These are phyloP conservation scores for Galleria mellonella DNA, from an alignment of 1,140 invertebrate genomes.

Conservation along the genomic window DNA sequence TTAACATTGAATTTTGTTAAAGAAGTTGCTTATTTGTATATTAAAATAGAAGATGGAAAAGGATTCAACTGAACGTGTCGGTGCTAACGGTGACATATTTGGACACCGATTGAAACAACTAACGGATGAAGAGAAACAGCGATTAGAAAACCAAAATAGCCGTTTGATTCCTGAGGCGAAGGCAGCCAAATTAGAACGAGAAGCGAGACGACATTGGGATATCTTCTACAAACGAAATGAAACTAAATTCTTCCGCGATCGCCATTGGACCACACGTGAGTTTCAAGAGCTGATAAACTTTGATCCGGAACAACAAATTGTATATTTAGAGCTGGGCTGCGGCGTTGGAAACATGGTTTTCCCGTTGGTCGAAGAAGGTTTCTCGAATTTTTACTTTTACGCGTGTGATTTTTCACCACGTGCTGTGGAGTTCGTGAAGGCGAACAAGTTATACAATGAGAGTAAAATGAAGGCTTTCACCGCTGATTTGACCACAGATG, in stretches of 20 bases:
- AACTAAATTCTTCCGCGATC: constrained; percentile 95
- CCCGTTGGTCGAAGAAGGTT: constrained; percentile 89
- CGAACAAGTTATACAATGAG: constrained; percentile 77
- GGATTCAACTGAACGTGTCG: constrained; percentile 33
- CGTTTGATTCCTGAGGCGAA: constrained; percentile 80
- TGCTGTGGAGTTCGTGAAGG: constrained; percentile 91
- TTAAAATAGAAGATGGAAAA: constrained; percentile 34
- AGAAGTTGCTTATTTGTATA: background rate
- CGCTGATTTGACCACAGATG: constrained; percentile 79
- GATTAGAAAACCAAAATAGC: constrained; percentile 80
- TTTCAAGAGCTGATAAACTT: constrained; percentile 86
- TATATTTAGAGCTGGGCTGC: constrained; percentile 93
- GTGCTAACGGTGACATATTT: constrained; percentile 38
- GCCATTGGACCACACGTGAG: constrained; percentile 97
- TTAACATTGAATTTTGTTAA: no score
- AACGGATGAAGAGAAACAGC: constrained; percentile 76
- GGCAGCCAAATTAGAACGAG: constrained; percentile 86
- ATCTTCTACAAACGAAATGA: constrained; percentile 97
- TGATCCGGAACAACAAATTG: constrained; percentile 44
- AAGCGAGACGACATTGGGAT: constrained; percentile 97
- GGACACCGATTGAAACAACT: constrained; percentile 75
- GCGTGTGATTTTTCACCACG: constrained; percentile 96
- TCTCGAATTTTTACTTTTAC: constrained; percentile 83
- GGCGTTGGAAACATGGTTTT: constrained; percentile 98
- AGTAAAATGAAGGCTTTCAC: constrained; percentile 84